A percentile compares a stretch with the other conserved stretches of the same genome.
phyloP scores from a whole-genome alignment of 92 coral and sea anemone genomes.

The Palythoa heliodiscus region DNA sequence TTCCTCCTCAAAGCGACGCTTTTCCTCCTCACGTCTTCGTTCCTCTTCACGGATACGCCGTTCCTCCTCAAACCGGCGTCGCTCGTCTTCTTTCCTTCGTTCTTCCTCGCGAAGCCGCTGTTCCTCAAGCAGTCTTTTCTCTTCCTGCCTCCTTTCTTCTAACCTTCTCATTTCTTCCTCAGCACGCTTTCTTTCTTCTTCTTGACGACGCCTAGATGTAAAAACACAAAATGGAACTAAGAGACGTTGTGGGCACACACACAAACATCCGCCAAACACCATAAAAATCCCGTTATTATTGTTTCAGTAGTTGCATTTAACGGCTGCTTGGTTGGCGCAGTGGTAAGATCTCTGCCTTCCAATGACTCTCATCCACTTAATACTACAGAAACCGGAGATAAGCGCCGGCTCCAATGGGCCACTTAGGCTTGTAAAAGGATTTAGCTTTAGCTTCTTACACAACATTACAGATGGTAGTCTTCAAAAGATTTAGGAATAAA shows the following conservation, averaged over 20 bases:
- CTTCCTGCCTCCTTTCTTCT: constrained; percentile 31
- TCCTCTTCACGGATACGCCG: constrained; percentile 14
- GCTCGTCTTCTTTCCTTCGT: constrained; percentile 46
- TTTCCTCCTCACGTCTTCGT: constrained; percentile 44
- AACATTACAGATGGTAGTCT: too few relatives aligned
- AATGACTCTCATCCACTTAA: too few relatives aligned
- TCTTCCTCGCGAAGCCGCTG: constrained; percentile 56
- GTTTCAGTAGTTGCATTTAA: too few relatives aligned
- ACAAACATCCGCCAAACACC: too few relatives aligned
- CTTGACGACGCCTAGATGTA: constrained; percentile 37
- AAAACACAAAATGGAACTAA: background rate
- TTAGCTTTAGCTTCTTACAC: too few relatives aligned
- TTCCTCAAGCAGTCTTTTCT: constrained; percentile 41
- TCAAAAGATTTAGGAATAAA: background rate
- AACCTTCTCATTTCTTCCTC: constrained; percentile 52
- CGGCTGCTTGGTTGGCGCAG: too few relatives aligned
- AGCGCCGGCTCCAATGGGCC: too few relatives aligned
- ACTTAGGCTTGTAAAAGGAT: too few relatives aligned
- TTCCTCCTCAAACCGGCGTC: constrained; percentile 48
- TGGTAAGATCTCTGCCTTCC: too few relatives aligned
- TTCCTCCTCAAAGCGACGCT: constrained; percentile 51
- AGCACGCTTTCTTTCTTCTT: constrained; percentile 50
- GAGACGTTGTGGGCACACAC: background rate
- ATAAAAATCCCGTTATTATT: too few relatives aligned
- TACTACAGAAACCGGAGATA: too few relatives aligned